Base-by-base conservation (phyloP, 2,888 invertebrate species). In the Agrotis ipsilon region DNA sequence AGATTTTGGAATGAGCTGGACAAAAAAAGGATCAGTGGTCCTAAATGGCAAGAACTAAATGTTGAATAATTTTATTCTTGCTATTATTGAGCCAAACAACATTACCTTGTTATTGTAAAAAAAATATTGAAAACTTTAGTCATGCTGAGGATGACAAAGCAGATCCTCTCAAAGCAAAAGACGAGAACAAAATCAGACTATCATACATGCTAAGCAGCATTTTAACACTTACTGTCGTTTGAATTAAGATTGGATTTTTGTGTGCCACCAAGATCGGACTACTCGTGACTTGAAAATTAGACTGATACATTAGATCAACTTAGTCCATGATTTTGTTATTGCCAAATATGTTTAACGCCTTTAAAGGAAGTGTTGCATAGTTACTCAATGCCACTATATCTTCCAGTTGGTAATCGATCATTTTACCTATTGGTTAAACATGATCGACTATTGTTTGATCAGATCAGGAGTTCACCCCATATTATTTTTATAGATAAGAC, bases 221-320 rank as follows among this genome's bases (percentile, higher is more conserved):
- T 39, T 49, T 18, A 13, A 62, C 52, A 46, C 46, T 14, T 72
- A 60, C 43, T 54, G 9, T 0, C 3, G 0, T 1, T 4, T 2
- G 1, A 0, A 2, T 45, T 46, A 39, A 66, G 62, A 46, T 21
- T 45, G 66, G 7, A 11, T n/a, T n/a, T n/a, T 18, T 63, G 54
- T 27, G 4, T 13, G 2, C 21, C 21, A n/a, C 3, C n/a, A 3
- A 48, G 16, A 16, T 55, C 21, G 27, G 58, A 19, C 54, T 55
- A 39, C 48, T 63, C 66, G 66, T 71, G 61, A 66, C 51, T 69
- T 68, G 43, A 3, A 21, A 77, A 39, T 67, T 63, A 59, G 27
- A 43, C 27, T 58, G 52, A 16, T 13, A 51, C 7, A 24, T 68
- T 60, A 59, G 27, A 70, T 24, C 9, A 19, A 63, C 57, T 39